Base-by-base conservation (phyloP, 2,797 vertebrate genomes). In the Onychomys leucogaster region DNA sequence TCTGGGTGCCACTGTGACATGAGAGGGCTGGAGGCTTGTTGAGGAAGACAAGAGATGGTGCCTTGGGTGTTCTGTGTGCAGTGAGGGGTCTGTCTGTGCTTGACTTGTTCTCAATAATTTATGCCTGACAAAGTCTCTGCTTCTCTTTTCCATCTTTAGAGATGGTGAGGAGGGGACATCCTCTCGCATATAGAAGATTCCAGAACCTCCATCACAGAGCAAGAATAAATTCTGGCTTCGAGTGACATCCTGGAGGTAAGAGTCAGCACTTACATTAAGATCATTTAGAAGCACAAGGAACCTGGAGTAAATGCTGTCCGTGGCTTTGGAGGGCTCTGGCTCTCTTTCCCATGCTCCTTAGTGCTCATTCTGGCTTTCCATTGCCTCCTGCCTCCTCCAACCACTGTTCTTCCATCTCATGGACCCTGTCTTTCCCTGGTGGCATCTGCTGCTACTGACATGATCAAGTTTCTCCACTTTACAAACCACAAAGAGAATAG, bases 181-280 rank as follows among this genome's bases (percentile, higher is more conserved):
- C 61, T 85, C 85, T 85, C 9, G 69, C 77, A 82, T n/a, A 86
- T 0, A 78, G 92, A 94, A 76, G 95, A 63, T 8, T 23, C 82
- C 81, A 6, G 2, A 80, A 37, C 59, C 55, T 7, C 10, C 7
- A 7, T 80, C 52, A 3, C 37, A 85, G 94, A 94, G 52, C 69
- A 27, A 90, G 96, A 78, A 9, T 67, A 17, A 37, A 46, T 3
- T 0, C 29, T 21, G 92, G 41, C 77, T 94, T 94, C 23, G 97
- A 97, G 93, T 97, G 59, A 95, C 55, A 57, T 67, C 69, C 34
- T 43, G 1, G 29, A 97, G 96, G 97, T 97, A 97, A 95, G 92
- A 27, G 37, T 13, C 23, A 1, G 1, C 0, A 5, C 9, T 17
- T 37, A 11, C 34, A 65, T 1, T 17, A 5, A 0, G 14, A 9